Base-by-base conservation (phyloP, 1,140 invertebrate species). In the Drosophila kepulauana region DNA sequence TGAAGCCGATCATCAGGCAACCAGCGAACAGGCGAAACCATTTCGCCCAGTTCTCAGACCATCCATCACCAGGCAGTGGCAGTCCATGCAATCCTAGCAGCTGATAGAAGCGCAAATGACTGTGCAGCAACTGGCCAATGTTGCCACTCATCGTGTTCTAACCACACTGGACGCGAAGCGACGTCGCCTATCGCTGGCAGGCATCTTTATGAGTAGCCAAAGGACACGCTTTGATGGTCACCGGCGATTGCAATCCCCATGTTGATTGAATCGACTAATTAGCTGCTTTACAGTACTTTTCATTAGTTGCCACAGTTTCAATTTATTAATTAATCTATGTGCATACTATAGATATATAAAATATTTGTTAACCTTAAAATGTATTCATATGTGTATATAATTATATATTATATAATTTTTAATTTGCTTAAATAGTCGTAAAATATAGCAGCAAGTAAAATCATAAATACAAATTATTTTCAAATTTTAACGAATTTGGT, bases 71-170 rank as follows among this genome's bases (percentile, higher is more conserved):
- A 0, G 65, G 52, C 2, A 89, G 51, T 1, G 86, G 49, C 4
- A 89, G 38, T 1, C 68, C 69, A 54, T 89, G 85, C 30, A 89
- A 49, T 8, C 88, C 88, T 2, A 91, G 52, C 66, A 79, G 13
- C 64, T 91, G 88, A 71, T 78, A 88, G 15, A 85, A 70, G 7
- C 88, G 78, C 71, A 82, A 30, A 41, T 91, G 85, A 56, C 54
- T 75, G 35, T 78, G 57, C 73, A 90, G 62, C 52, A 90, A 78
- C 45, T 65, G 71, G 30, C 54, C 81, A 41, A 78, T 28, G 8
- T 30, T 58, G 20, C 54, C 28, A 43, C 71, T 66, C 81, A 89
- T 87, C 59, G 63, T 84, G 51, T 41, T 77, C 71, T 79, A 38
- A 15, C 38, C 28, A 28, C 5, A 38, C n/a, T 1, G 6, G 30